phyloP scores from a whole-genome alignment of 2,888 invertebrate species.

The Drosophila nigricruria region DNA sequence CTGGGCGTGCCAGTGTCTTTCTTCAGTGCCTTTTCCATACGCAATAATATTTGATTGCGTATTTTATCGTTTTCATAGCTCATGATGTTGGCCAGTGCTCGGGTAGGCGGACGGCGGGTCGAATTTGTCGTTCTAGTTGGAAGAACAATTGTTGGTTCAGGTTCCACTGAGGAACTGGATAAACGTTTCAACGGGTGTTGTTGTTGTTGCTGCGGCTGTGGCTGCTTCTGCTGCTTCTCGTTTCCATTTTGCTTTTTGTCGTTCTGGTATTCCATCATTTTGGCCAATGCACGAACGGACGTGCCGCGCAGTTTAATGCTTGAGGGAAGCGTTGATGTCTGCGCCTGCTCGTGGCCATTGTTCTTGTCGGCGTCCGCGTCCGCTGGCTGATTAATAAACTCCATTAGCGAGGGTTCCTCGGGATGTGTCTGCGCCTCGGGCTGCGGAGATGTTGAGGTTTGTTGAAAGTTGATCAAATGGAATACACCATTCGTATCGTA shows the following conservation, averaged over 20 bases:
- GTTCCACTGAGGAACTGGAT: background rate
- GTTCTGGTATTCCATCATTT: constrained; percentile 18
- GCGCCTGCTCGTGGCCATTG: constrained; percentile 17
- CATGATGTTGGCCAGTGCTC: constrained; percentile 51
- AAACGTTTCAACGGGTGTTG: background rate
- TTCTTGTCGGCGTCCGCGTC: constrained; percentile 6
- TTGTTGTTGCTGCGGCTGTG: background rate
- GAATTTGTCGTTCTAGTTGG: background rate
- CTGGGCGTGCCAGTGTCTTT: background rate
- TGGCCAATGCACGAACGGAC: constrained; percentile 8
- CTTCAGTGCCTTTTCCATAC: constrained; percentile 38
- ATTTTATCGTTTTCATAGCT: constrained; percentile 56
- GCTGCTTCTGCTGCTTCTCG: background rate
- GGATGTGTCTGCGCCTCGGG: constrained; percentile 41
- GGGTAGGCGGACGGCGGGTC: constrained; percentile 44
- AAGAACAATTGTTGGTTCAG: background rate
- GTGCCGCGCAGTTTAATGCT: constrained; percentile 14
- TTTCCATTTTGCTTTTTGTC: constrained; percentile 27
- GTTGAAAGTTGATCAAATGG: constrained; percentile 80
- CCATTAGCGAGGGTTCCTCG: constrained; percentile 57
- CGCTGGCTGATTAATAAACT: constrained; percentile 51
- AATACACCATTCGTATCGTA: constrained; percentile 81
- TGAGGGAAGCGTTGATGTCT: background rate
- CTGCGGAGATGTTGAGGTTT: constrained; percentile 31
- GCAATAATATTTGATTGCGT: constrained; percentile 42